Conservation (phyloP, 2,888 invertebrate species). For the Philhelius pedissequus region DNA sequence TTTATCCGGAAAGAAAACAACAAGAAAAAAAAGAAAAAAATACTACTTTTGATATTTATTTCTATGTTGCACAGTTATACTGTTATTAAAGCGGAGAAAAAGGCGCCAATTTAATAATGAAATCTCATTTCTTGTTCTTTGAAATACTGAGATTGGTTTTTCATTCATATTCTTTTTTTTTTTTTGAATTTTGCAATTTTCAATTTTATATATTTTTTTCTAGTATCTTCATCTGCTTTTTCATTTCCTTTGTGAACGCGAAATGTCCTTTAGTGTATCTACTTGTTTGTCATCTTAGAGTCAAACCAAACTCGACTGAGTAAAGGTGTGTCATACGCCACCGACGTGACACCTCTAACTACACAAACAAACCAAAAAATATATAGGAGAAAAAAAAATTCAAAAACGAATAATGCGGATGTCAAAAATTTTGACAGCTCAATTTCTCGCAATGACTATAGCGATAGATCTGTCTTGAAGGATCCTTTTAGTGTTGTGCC, state of each 20-base stretch:
- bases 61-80: not conserved
- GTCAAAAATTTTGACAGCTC: slow-evolving; percentile 79
- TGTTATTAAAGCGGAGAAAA: slow-evolving; percentile 1
- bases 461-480: slow-evolving; percentile 65
- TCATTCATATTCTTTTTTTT: not conserved
- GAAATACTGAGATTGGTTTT: slow-evolving; percentile 55
- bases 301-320: slow-evolving; percentile 61
- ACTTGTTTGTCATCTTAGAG: slow-evolving; percentile 67
- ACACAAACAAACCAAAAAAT: not conserved
- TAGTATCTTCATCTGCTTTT: slow-evolving; percentile 47
- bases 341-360: slow-evolving; percentile 23
- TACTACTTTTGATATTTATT: slow-evolving; percentile 13
- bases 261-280: slow-evolving; percentile 47
- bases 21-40: slow-evolving; percentile 53
- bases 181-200: slow-evolving; percentile 11
- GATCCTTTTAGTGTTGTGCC: not conserved
- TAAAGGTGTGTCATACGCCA: slow-evolving; percentile 66
- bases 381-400: slow-evolving; percentile 1
- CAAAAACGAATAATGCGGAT: slow-evolving; percentile 70
- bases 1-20: slow-evolving; percentile 19
- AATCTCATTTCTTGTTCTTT: slow-evolving; percentile 66
- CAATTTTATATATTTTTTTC: not conserved
- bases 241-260: slow-evolving; percentile 61
- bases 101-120: slow-evolving; percentile 64
- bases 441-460: slow-evolving; percentile 73